Conservation (phyloP, 2,888 invertebrate genomes). For the Bruchidius siliquastri region DNA sequence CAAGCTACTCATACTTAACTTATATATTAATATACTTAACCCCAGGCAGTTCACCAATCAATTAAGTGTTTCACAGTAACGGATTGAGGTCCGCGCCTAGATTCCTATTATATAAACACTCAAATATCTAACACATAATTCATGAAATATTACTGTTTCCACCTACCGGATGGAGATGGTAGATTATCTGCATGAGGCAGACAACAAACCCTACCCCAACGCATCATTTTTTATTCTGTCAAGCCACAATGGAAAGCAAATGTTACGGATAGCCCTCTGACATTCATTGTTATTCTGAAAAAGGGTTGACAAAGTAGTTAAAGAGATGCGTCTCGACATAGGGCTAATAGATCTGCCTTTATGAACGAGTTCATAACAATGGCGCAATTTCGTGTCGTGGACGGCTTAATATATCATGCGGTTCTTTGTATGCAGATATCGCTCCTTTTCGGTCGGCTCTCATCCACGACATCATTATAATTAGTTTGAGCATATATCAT, state of each 20-base stretch:
- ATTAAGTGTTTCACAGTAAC: no score
- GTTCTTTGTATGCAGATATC: neutral
- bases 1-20: no score
- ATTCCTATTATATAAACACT: no score
- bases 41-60: no score
- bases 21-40: no score
- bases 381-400: neutral
- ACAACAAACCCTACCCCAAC: neutral
- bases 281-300: neutral
- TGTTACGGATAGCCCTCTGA: neutral
- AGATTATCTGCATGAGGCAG: neutral
- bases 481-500: neutral
- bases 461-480: neutral
- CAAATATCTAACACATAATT: no score
- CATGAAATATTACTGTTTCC: neutral
- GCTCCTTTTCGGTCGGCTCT: neutral
- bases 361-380: neutral
- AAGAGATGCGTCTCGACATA: neutral
- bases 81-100: no score
- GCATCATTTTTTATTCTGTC: neutral
- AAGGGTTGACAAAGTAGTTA: neutral
- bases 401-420: neutral
- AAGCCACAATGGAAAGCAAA: neutral
- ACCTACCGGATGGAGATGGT: neutral
- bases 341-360: neutral